Evolutionary conservation across 2,797 vertebrate genomes (phyloP).

Genomic region (Pseudomugil gertrudae): DNA sequence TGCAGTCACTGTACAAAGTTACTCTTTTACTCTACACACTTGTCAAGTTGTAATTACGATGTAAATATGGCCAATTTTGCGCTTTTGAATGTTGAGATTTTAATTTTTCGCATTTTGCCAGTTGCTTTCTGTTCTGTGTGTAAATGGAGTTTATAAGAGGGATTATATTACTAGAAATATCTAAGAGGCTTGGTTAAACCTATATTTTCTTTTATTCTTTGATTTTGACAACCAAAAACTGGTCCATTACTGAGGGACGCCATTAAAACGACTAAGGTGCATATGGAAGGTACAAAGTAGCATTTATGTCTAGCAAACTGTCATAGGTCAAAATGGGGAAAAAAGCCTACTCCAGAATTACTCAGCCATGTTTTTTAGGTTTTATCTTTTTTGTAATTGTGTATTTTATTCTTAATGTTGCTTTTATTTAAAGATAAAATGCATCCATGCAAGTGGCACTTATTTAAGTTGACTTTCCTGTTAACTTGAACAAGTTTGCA

Average conservation of each 20-base stretch:
- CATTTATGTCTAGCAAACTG: constrained; percentile 18
- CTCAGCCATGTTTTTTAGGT: constrained; percentile 4
- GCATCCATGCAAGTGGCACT: constrained; percentile 10
- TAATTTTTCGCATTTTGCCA: constrained; percentile 42
- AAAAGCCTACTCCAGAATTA: constrained; percentile 22
- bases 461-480: constrained; percentile 1
- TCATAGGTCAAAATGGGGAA: constrained; percentile 24
- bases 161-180: constrained; percentile 31
- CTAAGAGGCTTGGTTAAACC: constrained; percentile 33
- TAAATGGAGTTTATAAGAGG: constrained; percentile 48
- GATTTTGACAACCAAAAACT: constrained; percentile 24
- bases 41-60: constrained; percentile 72
- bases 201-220: constrained; percentile 48
- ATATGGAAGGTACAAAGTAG: constrained; percentile 37
- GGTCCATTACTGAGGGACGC: constrained; percentile 53
- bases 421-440: constrained; percentile 31
- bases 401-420: neutral
- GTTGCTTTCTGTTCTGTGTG: constrained; percentile 50
- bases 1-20: constrained; percentile 41
- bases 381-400: constrained; percentile 25
- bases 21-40: constrained; percentile 38
- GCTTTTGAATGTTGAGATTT: constrained; percentile 49
- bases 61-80: constrained; percentile 63
- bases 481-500: neutral
- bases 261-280: constrained; percentile 68